Conservation (phyloP, 2,888 invertebrate species). For the Deroplatys truncata region DNA sequence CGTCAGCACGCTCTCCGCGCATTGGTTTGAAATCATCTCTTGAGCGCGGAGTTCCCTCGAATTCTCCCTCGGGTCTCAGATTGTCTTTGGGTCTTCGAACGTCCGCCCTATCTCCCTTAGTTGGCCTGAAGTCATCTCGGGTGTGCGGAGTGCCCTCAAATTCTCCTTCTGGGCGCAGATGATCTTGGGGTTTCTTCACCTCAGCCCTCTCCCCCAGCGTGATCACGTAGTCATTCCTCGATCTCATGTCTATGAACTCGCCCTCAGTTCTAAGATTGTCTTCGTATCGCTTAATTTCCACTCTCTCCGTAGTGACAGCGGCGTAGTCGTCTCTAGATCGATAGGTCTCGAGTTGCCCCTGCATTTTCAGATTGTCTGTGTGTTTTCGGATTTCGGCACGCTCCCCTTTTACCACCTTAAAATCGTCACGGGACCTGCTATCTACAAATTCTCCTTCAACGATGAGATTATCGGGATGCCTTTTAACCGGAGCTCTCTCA, state of each 20-base stretch:
- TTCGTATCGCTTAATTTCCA: conserved; percentile 43
- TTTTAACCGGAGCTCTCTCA: conserved; percentile 37
- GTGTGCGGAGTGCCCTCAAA: conserved; percentile 48
- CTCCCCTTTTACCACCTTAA: conserved; percentile 56
- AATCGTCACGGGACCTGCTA: conserved; percentile 42
- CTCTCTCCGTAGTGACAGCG: conserved; percentile 55
- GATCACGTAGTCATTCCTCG: conserved; percentile 22
- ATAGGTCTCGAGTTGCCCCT: conserved; percentile 44
- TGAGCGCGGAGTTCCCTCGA: conserved; percentile 37
- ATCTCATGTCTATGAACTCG: conserved; percentile 32
- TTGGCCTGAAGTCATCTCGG: conserved; percentile 44
- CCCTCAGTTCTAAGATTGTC: conserved; percentile 32
- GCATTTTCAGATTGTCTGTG: conserved; percentile 43
- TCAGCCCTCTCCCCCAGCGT: conserved; percentile 46
- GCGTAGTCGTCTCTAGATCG: conserved; percentile 18
- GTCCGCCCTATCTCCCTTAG: conserved; percentile 44
- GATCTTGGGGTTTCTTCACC: conserved; percentile 54
- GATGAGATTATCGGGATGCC: conserved; percentile 33
- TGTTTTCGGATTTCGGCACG: conserved; percentile 44
- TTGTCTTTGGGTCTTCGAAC: conserved; percentile 46
- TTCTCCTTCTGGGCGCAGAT: conserved; percentile 51
- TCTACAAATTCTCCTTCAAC: conserved; percentile 39
- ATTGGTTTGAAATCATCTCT: conserved; percentile 32
- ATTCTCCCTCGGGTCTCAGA: conserved; percentile 34
- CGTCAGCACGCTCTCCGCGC: conserved; percentile 42